Evolutionary conservation across 2,797 vertebrate genomes (phyloP).

Genomic region (Amblyraja radiata): DNA sequence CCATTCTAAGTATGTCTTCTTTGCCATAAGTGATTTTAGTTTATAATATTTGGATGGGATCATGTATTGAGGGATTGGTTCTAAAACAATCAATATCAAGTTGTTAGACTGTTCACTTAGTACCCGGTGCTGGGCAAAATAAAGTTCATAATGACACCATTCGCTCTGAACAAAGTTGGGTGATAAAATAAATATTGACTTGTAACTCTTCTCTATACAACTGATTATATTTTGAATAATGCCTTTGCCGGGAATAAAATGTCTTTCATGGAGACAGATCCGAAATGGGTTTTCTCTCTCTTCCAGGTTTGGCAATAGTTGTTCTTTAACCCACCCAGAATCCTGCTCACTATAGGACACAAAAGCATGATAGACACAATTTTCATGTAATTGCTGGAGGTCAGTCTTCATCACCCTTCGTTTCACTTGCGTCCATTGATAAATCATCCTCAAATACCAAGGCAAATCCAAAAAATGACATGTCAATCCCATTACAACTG

Average conservation of each 20-base stretch:
- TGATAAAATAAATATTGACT: conserved; percentile 77
- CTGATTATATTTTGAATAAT: conserved; percentile 80
- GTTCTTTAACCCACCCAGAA: conserved; percentile 64
- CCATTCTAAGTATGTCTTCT: conserved; percentile 78
- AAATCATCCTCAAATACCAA: conserved; percentile 79
- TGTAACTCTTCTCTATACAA: conserved; percentile 78
- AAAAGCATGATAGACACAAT: conserved; percentile 73
- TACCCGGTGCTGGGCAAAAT: conserved; percentile 78
- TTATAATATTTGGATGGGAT: conserved; percentile 78
- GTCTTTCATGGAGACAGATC: conserved; percentile 76
- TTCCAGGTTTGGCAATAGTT: conserved; percentile 70
- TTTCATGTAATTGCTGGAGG: conserved; percentile 45
- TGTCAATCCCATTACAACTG: conserved; percentile 47
- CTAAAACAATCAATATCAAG: conserved; percentile 76
- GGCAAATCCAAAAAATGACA: conserved; percentile 66
- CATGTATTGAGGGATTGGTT: conserved; percentile 66
- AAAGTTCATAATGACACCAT: conserved; percentile 90
- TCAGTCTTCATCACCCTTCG: conserved; percentile 53
- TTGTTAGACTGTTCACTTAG: conserved; percentile 62
- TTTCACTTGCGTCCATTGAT: conserved; percentile 76
- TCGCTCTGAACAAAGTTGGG: conserved; percentile 82
- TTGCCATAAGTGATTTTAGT: conserved; percentile 71
- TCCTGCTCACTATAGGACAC: conserved; percentile 79
- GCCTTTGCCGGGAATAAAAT: conserved; percentile 74
- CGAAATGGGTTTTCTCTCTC: conserved; percentile 54